Percentiles rank a stretch among this genome's conserved stretches.
phyloP scores from a whole-genome alignment of 2,113 vertebrate species.

The Zosterops pallidus region DNA sequence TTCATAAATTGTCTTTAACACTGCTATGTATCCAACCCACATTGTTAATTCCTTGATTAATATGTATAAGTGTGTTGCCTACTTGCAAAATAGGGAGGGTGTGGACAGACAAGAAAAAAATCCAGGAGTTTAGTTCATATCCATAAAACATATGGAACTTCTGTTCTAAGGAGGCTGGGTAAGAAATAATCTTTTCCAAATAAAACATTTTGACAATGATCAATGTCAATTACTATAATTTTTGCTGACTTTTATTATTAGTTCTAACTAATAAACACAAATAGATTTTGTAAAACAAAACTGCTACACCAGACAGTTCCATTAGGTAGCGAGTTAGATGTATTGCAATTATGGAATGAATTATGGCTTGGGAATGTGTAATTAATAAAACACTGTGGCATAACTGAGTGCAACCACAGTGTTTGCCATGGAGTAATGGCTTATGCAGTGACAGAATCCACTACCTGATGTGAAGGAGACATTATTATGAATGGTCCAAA shows the following conservation, averaged over 20 bases:
- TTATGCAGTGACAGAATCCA: background rate
- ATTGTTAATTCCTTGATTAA: background rate
- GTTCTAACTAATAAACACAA: background rate
- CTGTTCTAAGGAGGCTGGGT: background rate
- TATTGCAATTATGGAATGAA: background rate
- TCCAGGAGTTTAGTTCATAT: background rate
- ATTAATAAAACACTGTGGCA: background rate
- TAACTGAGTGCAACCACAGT: background rate
- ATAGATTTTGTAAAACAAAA: background rate
- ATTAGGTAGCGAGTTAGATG: background rate
- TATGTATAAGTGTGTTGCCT: background rate
- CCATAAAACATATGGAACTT: background rate
- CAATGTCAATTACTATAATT: background rate
- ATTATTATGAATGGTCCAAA: background rate
- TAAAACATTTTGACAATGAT: background rate
- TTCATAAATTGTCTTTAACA: background rate
- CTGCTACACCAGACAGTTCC: rapidly evolving
- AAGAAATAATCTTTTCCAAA: background rate
- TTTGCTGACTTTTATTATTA: background rate
- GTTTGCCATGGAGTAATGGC: background rate
- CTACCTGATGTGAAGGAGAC: background rate
- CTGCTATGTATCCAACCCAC: background rate
- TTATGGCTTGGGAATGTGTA: background rate
- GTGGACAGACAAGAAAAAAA: background rate
- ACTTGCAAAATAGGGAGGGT: background rate